These are phyloP conservation scores for Scelioninae gen. 1 DNA, from an alignment of 2,888 invertebrate genomes.

Conservation along the genomic window DNA sequence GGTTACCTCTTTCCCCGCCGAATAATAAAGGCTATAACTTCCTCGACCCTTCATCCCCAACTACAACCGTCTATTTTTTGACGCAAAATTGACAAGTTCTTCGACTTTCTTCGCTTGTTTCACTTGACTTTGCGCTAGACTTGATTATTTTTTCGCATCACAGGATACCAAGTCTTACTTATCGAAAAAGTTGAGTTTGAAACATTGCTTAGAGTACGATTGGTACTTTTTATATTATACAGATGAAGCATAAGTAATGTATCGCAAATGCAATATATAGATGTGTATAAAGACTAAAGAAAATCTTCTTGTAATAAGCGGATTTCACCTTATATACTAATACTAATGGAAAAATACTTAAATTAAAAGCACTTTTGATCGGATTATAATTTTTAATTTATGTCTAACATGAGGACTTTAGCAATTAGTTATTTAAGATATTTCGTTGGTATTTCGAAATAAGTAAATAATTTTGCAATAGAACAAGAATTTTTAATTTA, in stretches of 20 bases:
- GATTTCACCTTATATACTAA: conserved; percentile 25
- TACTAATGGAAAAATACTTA: conserved; percentile 47
- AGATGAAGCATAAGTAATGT: conserved; percentile 28
- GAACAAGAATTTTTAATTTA: neutral
- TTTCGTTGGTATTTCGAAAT: neutral
- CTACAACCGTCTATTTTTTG: conserved; percentile 34
- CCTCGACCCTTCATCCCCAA: conserved; percentile 50
- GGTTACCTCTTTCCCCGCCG: conserved; percentile 53
- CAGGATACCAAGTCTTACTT: neutral
- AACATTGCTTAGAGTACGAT: neutral
- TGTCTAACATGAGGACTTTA: neutral
- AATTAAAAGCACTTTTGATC: conserved; percentile 40
- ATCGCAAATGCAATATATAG: neutral
- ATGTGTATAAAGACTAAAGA: conserved; percentile 8
- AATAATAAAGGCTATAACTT: conserved; percentile 70
- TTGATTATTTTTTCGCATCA: conserved; percentile 42
- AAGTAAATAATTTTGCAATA: neutral
- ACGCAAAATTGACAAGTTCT: conserved; percentile 58
- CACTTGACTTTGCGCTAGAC: conserved; percentile 12
- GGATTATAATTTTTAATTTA: conserved; percentile 36
- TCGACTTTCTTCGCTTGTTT: conserved; percentile 24
- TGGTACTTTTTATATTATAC: neutral
- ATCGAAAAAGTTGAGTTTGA: conserved; percentile 1
- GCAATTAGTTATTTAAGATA: neutral
- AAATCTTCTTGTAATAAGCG: conserved; percentile 32